phyloP scores from a whole-genome alignment of 2,888 invertebrate species.

The Ophion slaviceki region DNA sequence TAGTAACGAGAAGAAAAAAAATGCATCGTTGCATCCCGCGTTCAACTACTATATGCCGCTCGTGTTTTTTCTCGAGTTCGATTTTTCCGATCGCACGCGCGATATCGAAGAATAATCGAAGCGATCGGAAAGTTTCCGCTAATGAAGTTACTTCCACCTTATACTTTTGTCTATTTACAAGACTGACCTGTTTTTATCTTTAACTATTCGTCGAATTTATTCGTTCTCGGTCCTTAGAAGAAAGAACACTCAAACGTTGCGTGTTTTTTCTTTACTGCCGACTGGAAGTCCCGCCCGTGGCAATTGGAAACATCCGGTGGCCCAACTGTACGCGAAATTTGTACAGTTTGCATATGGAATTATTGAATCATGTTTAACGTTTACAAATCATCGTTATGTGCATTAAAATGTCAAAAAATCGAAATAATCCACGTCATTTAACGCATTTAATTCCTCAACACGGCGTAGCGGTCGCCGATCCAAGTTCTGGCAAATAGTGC shows the following conservation, averaged over 20 bases:
- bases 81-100: neutral
- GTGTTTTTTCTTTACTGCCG: neutral
- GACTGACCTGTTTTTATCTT: constrained; percentile 46
- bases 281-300: neutral
- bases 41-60: neutral
- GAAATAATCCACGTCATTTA: neutral
- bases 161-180: constrained; percentile 48
- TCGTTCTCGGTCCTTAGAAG: constrained; percentile 9
- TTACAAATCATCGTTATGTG: constrained; percentile 37
- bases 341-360: neutral
- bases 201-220: constrained; percentile 27
- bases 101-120: neutral
- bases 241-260: neutral
- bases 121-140: neutral
- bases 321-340: neutral
- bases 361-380: constrained; percentile 37
- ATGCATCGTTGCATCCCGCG: neutral
- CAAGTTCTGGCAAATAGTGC: no score
- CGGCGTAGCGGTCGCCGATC: no score
- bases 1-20: constrained; percentile 63
- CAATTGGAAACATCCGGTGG: neutral
- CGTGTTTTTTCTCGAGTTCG: neutral
- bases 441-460: no score
- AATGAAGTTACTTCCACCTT: constrained; percentile 24
- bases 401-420: constrained; percentile 37